Conservation (phyloP, 2,113 vertebrate species). For the Ginglymostoma cirratum region DNA sequence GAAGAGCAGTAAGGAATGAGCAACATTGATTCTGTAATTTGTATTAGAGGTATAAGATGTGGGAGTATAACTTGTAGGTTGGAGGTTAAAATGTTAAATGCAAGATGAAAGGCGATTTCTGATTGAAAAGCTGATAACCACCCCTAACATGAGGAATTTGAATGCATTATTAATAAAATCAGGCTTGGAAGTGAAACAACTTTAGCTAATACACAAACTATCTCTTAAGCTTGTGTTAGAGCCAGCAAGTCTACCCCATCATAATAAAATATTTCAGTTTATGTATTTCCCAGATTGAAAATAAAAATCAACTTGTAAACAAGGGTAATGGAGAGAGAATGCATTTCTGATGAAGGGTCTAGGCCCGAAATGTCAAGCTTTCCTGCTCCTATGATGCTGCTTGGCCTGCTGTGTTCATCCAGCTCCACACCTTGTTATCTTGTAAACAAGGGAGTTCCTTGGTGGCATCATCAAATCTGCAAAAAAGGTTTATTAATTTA, state of each 20-base stretch:
- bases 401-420: too few relatives aligned
- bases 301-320: not conserved
- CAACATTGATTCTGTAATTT: too few relatives aligned
- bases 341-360: too few relatives aligned
- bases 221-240: not conserved
- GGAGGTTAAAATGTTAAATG: not conserved
- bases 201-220: not conserved
- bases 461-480: not conserved
- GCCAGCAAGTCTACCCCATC: not conserved
- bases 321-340: too few relatives aligned
- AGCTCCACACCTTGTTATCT: too few relatives aligned
- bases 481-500: not conserved
- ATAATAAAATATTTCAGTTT: not conserved
- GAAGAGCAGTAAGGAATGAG: too few relatives aligned
- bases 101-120: not conserved
- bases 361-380: too few relatives aligned
- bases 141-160: not conserved
- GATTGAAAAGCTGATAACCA: too few relatives aligned
- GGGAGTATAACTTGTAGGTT: not conserved
- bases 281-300: not conserved
- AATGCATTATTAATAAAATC: not conserved
- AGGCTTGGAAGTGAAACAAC: not conserved
- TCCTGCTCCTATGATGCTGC: too few relatives aligned
- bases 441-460: not conserved
- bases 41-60: not conserved